phyloP scores from a whole-genome alignment of 2,113 vertebrate species.

The Neodon shergylaensis region DNA sequence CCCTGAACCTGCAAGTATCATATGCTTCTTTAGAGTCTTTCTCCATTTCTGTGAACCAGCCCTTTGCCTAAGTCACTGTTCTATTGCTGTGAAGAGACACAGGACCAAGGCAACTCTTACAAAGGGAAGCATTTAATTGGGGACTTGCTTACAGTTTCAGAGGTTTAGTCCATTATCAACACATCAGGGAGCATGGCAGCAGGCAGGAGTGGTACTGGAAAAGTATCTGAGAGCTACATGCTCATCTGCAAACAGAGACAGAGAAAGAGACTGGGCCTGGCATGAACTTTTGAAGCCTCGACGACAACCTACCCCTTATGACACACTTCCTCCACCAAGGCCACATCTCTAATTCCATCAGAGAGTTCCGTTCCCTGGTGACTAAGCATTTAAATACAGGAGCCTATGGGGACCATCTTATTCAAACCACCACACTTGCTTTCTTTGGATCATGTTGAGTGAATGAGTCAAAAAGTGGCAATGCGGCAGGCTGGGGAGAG shows the following conservation, averaged over 20 bases:
- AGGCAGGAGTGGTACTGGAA: neutral
- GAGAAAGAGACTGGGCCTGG: neutral
- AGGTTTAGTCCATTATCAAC: neutral
- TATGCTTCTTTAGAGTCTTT: neutral
- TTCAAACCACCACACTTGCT: neutral
- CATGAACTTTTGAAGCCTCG: neutral
- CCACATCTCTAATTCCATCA: neutral
- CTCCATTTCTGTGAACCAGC: neutral
- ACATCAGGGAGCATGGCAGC: neutral
- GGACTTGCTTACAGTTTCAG: neutral
- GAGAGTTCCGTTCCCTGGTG: neutral
- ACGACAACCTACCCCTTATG: neutral
- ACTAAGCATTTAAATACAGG: neutral
- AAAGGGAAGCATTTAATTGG: neutral
- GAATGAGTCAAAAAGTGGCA: neutral
- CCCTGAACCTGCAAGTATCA: neutral
- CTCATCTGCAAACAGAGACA: neutral
- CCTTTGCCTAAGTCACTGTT: neutral
- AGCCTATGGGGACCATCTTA: neutral
- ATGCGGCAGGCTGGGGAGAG: neutral
- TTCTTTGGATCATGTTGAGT: neutral
- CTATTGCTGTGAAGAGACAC: neutral
- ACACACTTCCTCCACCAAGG: neutral
- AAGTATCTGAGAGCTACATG: neutral
- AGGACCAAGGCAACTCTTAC: neutral